Evolutionary conservation across 2,888 invertebrate species (phyloP).

Genomic region (Hipparchia semele): DNA sequence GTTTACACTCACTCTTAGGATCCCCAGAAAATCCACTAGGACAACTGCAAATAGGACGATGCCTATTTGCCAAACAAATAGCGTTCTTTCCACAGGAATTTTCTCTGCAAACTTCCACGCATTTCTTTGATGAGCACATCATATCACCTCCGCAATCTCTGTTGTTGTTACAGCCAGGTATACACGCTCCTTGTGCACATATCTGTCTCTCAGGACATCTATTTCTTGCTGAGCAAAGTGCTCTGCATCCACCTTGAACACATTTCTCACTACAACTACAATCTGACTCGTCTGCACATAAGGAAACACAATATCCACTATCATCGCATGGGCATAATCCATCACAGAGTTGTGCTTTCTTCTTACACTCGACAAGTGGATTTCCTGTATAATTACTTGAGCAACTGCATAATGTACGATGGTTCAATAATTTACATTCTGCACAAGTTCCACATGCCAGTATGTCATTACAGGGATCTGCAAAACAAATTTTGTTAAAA

Average conservation of each 20-base stretch:
- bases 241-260: slow-evolving; percentile 87
- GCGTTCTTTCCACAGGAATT: slow-evolving; percentile 92
- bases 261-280: slow-evolving; percentile 94
- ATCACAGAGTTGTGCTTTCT: slow-evolving; percentile 88
- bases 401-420: slow-evolving; percentile 94
- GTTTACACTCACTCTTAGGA: slow-evolving; percentile 88
- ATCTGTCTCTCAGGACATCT: slow-evolving; percentile 90
- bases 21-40: slow-evolving; percentile 94
- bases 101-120: slow-evolving; percentile 87
- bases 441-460: slow-evolving; percentile 93
- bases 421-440: slow-evolving; percentile 91
- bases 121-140: slow-evolving; percentile 86
- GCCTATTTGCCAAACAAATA: slow-evolving; percentile 89
- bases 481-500: slow-evolving; percentile 43
- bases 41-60: slow-evolving; percentile 93
- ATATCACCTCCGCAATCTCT: slow-evolving; percentile 91
- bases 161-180: slow-evolving; percentile 91
- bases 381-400: slow-evolving; percentile 91
- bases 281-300: slow-evolving; percentile 85
- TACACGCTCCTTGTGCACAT: slow-evolving; percentile 87
- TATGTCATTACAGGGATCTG: slow-evolving; percentile 90
- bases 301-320: slow-evolving; percentile 89
- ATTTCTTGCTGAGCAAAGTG: slow-evolving; percentile 86
- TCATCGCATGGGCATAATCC: slow-evolving; percentile 91
- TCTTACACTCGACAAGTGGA: slow-evolving; percentile 89